These are phyloP conservation scores for Thaumatotibia leucotreta DNA, from an alignment of 1,140 invertebrate species.

Conservation along the genomic window DNA sequence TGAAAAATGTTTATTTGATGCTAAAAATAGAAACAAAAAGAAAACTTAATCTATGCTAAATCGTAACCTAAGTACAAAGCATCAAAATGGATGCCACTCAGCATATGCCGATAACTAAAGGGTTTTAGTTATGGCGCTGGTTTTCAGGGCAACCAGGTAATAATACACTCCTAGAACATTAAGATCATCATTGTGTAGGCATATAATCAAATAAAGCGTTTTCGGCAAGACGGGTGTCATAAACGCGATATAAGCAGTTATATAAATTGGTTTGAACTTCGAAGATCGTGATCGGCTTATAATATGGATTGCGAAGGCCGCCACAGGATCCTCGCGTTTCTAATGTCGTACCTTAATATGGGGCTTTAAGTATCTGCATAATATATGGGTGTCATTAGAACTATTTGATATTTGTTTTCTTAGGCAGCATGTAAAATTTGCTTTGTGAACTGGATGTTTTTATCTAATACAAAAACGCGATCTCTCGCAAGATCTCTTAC, in stretches of 20 bases:
- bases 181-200: neutral
- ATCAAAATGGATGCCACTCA: no score
- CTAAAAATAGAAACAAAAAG: no score
- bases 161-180: neutral
- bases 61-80: no score
- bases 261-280: constrained; percentile 8
- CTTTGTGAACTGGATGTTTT: no score
- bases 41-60: no score
- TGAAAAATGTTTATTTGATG: no score
- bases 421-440: no score
- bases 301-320: neutral
- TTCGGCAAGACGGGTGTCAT: neutral
- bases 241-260: neutral
- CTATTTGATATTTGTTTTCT: neutral
- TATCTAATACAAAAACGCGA: no score
- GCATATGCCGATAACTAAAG: no score
- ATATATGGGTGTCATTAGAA: neutral
- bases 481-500: no score
- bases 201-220: neutral
- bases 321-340: neutral
- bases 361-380: neutral
- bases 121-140: neutral
- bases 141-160: neutral
- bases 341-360: neutral
- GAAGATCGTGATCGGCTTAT: neutral